Evolutionary conservation across 2,113 vertebrate genomes (phyloP).

Genomic region (Anhinga rufa): DNA sequence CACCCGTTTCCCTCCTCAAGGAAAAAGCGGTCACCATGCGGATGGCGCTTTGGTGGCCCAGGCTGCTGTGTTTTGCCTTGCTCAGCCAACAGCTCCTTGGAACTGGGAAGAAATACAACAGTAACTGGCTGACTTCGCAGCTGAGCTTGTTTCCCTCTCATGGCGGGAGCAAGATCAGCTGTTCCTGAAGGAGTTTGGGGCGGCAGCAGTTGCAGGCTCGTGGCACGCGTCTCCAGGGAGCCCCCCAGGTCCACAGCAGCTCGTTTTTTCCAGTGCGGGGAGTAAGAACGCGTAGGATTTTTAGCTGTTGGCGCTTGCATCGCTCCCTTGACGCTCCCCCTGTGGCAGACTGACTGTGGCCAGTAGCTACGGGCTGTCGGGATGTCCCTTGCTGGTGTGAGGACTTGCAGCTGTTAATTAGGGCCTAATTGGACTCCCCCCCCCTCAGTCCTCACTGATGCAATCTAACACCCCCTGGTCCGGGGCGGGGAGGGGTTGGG

Average conservation of each 20-base stretch:
- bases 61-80: neutral
- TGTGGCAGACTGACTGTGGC: neutral
- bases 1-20: accelerated
- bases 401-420: neutral
- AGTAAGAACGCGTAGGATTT: neutral
- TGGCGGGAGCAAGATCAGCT: accelerated
- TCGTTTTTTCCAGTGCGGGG: neutral
- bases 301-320: neutral
- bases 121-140: neutral
- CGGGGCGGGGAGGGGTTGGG: neutral
- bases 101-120: neutral
- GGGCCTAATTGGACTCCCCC: neutral
- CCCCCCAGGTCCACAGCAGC: neutral
- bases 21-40: neutral
- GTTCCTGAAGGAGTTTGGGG: accelerated
- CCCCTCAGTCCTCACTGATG: neutral
- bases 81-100: neutral
- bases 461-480: neutral
- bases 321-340: neutral
- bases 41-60: neutral
- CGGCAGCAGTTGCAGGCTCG: neutral
- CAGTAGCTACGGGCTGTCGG: accelerated
- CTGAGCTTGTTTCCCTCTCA: neutral
- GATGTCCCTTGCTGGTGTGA: neutral
- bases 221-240: neutral